A percentile compares a stretch with the other conserved stretches of the same genome.
Evolutionary conservation across 2,113 vertebrate species (phyloP).

Genomic region (Microcebus murinus): DNA sequence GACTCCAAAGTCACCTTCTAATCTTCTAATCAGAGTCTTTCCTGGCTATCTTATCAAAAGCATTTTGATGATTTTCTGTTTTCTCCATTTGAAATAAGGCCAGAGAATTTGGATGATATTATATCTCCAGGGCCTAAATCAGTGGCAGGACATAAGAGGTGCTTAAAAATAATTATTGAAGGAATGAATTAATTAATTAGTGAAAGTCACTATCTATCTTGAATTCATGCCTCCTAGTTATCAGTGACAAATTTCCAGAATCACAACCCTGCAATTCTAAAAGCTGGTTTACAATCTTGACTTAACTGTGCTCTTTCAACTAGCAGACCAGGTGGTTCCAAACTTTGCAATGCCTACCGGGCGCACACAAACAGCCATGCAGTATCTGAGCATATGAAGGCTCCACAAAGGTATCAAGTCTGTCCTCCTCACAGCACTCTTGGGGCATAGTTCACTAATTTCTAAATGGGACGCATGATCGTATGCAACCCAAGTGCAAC

Average conservation of each 20-base stretch:
- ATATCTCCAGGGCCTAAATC: neutral
- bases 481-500: neutral
- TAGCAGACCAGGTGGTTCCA: neutral
- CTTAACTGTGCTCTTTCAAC: neutral
- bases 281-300: neutral
- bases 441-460: neutral
- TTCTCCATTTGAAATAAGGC: neutral
- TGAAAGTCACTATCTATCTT: neutral
- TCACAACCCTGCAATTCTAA: neutral
- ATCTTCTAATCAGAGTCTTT: neutral
- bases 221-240: neutral
- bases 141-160: neutral
- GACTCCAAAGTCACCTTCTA: constrained; percentile 14
- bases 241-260: neutral
- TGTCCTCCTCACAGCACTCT: neutral
- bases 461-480: neutral
- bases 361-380: neutral
- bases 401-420: neutral
- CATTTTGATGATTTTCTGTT: neutral
- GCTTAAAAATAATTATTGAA: neutral
- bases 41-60: neutral
- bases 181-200: neutral
- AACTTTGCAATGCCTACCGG: neutral
- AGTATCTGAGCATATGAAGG: neutral
- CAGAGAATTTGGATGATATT: neutral